Conservation (phyloP, 2,888 invertebrate genomes). For the Scelioninae gen. 1 region DNA sequence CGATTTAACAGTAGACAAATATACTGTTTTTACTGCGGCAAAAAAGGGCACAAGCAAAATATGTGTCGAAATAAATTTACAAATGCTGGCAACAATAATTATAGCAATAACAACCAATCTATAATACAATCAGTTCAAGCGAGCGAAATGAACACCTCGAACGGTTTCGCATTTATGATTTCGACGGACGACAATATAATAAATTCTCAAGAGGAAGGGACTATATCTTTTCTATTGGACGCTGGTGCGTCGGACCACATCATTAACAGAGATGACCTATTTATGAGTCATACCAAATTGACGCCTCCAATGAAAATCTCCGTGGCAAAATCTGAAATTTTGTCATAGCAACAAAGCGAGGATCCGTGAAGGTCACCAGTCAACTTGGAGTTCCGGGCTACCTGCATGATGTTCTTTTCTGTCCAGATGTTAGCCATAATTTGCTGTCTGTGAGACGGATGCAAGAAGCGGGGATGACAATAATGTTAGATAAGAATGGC, state of each 20-base stretch:
- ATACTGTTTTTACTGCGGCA: constrained; percentile 76
- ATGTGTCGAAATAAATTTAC: constrained; percentile 76
- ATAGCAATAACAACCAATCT: constrained; percentile 10
- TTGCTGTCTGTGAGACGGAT: neutral
- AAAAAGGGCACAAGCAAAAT: constrained; percentile 76
- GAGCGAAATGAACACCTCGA: neutral
- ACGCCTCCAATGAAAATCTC: constrained; percentile 52
- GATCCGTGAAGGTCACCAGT: constrained; percentile 17
- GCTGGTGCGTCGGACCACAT: constrained; percentile 71
- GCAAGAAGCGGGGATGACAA: neutral
- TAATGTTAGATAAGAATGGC: neutral
- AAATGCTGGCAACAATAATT: constrained; percentile 66
- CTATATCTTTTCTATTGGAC: constrained; percentile 62
- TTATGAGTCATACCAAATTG: constrained; percentile 30
- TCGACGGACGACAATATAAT: neutral
- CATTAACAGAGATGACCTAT: constrained; percentile 58
- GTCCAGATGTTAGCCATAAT: neutral
- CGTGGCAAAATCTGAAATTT: constrained; percentile 53
- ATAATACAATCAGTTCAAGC: neutral
- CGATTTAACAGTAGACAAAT: constrained; percentile 48
- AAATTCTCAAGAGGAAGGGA: neutral
- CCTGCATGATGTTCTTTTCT: neutral
- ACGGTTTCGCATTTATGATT: neutral
- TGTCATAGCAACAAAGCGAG: constrained; percentile 60
- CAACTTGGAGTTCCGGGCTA: neutral